Conservation (phyloP, 2,888 invertebrate species). For the Nipponacmea schrenckii region DNA sequence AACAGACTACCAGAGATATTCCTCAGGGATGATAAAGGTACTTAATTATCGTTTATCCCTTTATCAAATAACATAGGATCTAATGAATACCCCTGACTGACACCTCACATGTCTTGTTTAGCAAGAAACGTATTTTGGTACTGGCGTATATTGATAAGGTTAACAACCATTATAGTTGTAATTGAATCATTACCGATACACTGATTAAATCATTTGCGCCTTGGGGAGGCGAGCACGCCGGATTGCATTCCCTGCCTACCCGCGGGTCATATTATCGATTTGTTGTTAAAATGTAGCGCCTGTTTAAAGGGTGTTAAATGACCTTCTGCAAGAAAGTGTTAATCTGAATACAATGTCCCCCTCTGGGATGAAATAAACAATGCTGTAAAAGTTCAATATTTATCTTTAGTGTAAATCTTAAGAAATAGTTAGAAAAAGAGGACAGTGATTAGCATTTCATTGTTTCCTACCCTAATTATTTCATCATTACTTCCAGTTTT, state of each 20-base stretch:
- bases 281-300: not conserved
- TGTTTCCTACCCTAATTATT: not conserved
- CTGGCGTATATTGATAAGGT: not conserved
- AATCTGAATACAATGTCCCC: not conserved
- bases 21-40: not conserved
- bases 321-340: not conserved
- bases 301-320: not conserved
- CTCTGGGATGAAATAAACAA: not conserved
- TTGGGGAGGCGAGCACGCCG: not conserved
- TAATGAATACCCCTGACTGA: conserved; percentile 7
- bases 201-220: conserved; percentile 7
- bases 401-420: not conserved
- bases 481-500: not conserved
- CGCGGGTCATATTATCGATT: not conserved
- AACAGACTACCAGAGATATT: not conserved
- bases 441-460: not conserved
- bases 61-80: conserved; percentile 7
- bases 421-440: not conserved
- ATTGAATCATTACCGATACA: conserved; percentile 1
- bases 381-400: not conserved
- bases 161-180: not conserved
- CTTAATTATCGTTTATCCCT: conserved; percentile 8
- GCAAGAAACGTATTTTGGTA: not conserved
- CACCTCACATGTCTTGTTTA: conserved; percentile 1
- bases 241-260: not conserved